These are phyloP conservation scores for Hypolimnas misippus DNA, from an alignment of 2,888 invertebrate genomes.

Conservation along the genomic window DNA sequence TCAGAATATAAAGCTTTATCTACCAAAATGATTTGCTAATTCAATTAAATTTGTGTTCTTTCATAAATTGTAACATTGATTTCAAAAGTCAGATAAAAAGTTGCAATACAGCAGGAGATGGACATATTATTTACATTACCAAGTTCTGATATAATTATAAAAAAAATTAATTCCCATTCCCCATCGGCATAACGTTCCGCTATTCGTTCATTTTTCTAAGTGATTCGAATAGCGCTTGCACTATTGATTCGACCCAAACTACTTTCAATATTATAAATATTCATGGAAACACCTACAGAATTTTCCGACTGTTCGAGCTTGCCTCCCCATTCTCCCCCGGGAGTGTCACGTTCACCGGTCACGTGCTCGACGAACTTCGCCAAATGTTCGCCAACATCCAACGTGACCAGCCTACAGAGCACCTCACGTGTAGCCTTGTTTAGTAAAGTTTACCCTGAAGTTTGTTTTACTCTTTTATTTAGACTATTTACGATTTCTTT, in stretches of 20 bases:
- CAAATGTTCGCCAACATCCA: conserved; percentile 21
- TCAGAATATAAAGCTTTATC: no score
- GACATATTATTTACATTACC: no score
- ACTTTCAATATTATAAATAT: conserved; percentile 12
- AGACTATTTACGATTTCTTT: conserved; percentile 16
- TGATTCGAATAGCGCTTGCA: no score
- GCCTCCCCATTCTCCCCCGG: conserved; percentile 17
- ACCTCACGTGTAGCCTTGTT: conserved; percentile 20
- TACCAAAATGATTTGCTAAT: no score
- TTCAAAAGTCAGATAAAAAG: no score
- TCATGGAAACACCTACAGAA: conserved; percentile 12
- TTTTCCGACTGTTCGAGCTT: conserved; percentile 15
- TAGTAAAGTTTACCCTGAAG: conserved; percentile 13
- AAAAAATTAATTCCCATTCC: no score
- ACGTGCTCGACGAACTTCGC: conserved; percentile 32
- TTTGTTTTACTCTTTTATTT: conserved; percentile 20
- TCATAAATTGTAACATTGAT: no score
- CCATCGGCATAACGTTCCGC: no score
- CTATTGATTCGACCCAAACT: background rate
- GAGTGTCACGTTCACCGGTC: conserved; percentile 32
- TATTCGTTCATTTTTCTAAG: no score
- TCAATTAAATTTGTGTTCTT: no score
- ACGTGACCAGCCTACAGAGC: conserved; percentile 26
- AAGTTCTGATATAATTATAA: no score
- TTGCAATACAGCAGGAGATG: no score